Conservation (phyloP, 1,140 invertebrate genomes). For the Drosophila teissieri region DNA sequence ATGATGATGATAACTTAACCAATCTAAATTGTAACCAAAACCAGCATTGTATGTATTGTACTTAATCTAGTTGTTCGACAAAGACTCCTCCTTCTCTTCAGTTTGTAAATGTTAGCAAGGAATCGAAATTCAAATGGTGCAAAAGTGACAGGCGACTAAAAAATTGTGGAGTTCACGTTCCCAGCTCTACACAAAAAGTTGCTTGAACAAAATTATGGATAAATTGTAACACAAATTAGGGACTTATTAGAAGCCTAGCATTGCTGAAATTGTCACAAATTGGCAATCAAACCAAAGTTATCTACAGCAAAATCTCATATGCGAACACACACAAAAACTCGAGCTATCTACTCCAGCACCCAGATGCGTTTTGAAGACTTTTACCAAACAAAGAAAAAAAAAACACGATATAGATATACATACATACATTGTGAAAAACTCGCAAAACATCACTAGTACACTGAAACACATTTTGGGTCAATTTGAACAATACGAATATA, state of each 20-base stretch:
- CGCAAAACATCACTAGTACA: constrained; percentile 15
- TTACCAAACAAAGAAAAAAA: constrained; percentile 28
- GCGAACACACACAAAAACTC: constrained; percentile 17
- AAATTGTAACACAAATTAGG: constrained; percentile 46
- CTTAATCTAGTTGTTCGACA: constrained; percentile 63
- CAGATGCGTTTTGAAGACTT: constrained; percentile 69
- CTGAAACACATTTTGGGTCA: constrained; percentile 62
- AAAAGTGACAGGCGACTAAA: constrained; percentile 59
- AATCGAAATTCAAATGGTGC: constrained; percentile 79
- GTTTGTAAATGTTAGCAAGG: constrained; percentile 76
- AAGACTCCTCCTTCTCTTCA: constrained; percentile 45
- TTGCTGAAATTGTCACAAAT: constrained; percentile 72
- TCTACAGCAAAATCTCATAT: constrained; percentile 12
- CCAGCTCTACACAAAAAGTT: constrained; percentile 33
- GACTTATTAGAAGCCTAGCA: constrained; percentile 56
- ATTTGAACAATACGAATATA: constrained; percentile 58
- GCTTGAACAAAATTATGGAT: constrained; percentile 42
- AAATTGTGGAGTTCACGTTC: neutral
- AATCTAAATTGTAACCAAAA: constrained; percentile 41
- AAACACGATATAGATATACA: constrained; percentile 4
- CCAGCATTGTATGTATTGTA: constrained; percentile 59
- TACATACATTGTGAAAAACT: neutral
- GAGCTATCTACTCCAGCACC: constrained; percentile 35
- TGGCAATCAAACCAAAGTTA: constrained; percentile 25
- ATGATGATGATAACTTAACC: constrained; percentile 37